Conservation (phyloP, 2,888 invertebrate species). For the Volucella inflata region DNA sequence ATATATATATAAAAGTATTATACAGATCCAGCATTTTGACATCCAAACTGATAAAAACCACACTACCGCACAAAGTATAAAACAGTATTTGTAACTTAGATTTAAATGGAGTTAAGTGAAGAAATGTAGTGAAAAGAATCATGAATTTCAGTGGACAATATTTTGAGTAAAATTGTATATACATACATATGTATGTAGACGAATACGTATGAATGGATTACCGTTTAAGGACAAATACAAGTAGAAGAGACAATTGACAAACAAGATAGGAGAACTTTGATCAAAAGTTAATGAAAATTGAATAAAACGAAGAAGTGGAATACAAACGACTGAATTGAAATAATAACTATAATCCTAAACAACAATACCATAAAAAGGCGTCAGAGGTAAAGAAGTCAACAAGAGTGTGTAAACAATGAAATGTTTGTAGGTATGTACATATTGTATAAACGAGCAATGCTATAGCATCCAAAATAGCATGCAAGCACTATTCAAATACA, state of each 20-base stretch:
- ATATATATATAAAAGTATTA: neutral
- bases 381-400: constrained; percentile 39
- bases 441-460: constrained; percentile 4
- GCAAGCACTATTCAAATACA: constrained; percentile 6
- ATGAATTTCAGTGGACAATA: constrained; percentile 30
- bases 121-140: constrained; percentile 38
- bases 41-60: constrained; percentile 24
- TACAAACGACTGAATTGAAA: constrained; percentile 18
- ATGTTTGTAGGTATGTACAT: neutral
- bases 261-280: constrained; percentile 13
- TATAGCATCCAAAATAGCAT: constrained; percentile 9
- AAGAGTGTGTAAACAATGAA: constrained; percentile 36
- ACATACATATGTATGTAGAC: too few species aligned
- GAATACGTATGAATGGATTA: too few species aligned
- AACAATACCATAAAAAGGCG: constrained; percentile 42
- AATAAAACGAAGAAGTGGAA: constrained; percentile 30
- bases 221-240: too few species aligned
- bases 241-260: neutral
- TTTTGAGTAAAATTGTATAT: neutral
- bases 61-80: neutral
- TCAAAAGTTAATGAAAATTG: constrained; percentile 45
- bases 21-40: neutral
- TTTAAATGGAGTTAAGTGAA: constrained; percentile 42
- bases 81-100: constrained; percentile 33
- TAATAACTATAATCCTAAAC: constrained; percentile 43